Evolutionary conservation across 2,888 invertebrate species (phyloP).

Genomic region (Apocheima hispidaria): DNA sequence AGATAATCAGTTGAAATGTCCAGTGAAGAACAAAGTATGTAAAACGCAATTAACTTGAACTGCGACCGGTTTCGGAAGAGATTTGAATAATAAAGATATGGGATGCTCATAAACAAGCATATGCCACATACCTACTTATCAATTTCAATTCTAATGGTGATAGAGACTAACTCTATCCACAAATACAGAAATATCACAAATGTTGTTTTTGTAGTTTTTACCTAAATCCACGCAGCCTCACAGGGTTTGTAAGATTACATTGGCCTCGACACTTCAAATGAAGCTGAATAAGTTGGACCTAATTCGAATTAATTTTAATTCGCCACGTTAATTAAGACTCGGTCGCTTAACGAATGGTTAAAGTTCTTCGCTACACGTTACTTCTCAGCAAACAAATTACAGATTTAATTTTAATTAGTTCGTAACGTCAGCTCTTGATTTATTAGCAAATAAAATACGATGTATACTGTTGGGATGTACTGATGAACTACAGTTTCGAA

Average conservation of each 20-base stretch:
- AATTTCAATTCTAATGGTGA: constrained; percentile 74
- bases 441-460: constrained; percentile 32
- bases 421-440: constrained; percentile 29
- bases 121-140: constrained; percentile 82
- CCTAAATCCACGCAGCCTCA: constrained; percentile 16
- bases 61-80: constrained; percentile 67
- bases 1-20: constrained; percentile 50
- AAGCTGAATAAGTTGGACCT: constrained; percentile 32
- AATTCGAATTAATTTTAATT: constrained; percentile 39
- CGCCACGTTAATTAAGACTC: constrained; percentile 39
- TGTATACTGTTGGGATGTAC: constrained; percentile 17
- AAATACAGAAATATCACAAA: neutral
- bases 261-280: constrained; percentile 11
- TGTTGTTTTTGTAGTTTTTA: constrained; percentile 10
- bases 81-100: constrained; percentile 81
- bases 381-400: constrained; percentile 35
- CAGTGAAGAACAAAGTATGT: constrained; percentile 54
- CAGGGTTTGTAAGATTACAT: neutral
- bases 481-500: constrained; percentile 28
- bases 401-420: constrained; percentile 37
- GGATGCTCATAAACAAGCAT: constrained; percentile 77
- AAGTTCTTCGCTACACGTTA: constrained; percentile 29
- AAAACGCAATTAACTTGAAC: constrained; percentile 71
- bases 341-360: constrained; percentile 36
- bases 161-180: constrained; percentile 54